Conservation (phyloP, 2,888 invertebrate genomes). For the Dexiosoma caninum region DNA sequence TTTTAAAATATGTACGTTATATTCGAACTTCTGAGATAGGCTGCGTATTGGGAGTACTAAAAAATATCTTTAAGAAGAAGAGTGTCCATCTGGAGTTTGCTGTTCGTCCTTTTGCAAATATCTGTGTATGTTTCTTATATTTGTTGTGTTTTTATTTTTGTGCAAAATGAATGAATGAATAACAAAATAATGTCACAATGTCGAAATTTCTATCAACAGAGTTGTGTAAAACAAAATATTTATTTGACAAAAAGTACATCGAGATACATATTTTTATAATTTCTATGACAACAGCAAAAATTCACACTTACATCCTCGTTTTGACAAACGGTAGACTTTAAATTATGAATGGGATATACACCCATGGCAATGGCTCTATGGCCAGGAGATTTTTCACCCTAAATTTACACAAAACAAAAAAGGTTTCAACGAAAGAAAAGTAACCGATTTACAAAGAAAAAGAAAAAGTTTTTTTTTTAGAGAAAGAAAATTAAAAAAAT, state of each 20-base stretch:
- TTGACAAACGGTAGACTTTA: conserved; percentile 91
- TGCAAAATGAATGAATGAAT: background rate
- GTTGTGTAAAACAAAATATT: conserved; percentile 5
- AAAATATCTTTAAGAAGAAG: background rate
- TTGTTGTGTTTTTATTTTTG: background rate
- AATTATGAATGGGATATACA: conserved; percentile 91
- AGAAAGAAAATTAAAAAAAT: conserved; percentile 3
- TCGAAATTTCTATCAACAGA: background rate
- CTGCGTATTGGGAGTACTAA: no score
- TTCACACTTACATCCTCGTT: conserved; percentile 90
- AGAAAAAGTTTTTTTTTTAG: conserved; percentile 30
- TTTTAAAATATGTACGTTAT: no score
- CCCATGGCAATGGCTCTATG: conserved; percentile 94
- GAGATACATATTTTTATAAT: conserved; percentile 8
- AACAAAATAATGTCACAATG: background rate
- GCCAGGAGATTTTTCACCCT: conserved; percentile 95
- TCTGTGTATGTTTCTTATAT: background rate
- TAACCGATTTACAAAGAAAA: conserved; percentile 60
- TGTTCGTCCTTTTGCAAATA: background rate
- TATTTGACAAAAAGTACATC: conserved; percentile 1
- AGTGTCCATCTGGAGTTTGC: background rate
- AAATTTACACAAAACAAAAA: conserved; percentile 40
- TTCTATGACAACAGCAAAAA: conserved; percentile 50
- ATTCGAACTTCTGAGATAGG: no score
- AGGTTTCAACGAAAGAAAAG: background rate